Base-by-base conservation (phyloP, 1,140 invertebrate species). In the Psix sp. region DNA sequence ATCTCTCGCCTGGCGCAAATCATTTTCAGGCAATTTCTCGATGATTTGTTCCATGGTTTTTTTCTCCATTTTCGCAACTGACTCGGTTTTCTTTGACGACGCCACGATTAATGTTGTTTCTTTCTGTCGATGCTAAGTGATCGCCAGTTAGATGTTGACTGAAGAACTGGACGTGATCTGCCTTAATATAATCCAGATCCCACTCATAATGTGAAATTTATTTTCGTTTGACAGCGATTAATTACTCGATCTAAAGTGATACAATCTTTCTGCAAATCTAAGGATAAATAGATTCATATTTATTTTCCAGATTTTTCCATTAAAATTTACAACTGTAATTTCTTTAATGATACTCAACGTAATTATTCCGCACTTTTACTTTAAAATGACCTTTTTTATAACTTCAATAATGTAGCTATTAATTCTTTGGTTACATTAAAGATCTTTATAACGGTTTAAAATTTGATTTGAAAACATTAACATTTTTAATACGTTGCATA, bases 1-100 rank as follows among this genome's bases (percentile, higher is more conserved):
- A 71, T 92, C 89, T 72, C 92, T 92, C 7, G 93, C 92, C 82
- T 94, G 91, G 65, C 89, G 80, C 14, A 94, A 84, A 70, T 95
- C 91, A 9, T 88, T 80, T 1, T 87, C 84, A 6, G 92, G 91
- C 57, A 94, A 76, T 70, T 90, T 89, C 52, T 91, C 87, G 45
- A 95, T 85, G 75, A 91, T 89, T 31, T 90, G 87, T 74, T 94
- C 92, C 0, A 94, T 76, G 70, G 90, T 92, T 62, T 89, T 88
- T 51, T 91, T 81, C 62, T 88, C 82, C 71, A 79, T 81, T 0
- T 52, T 77, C 7, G 26, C 31, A 10, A 26, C 46, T 33, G 29
- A 16, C 9, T 40, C n/a, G 1, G 17, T 16, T 26, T 0, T 20
- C 20, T n/a, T 0, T 40, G 35, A 21, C 7, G 14, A 38, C 20